phyloP scores from a whole-genome alignment of 2,797 vertebrate species.

The Tangara arthus region DNA sequence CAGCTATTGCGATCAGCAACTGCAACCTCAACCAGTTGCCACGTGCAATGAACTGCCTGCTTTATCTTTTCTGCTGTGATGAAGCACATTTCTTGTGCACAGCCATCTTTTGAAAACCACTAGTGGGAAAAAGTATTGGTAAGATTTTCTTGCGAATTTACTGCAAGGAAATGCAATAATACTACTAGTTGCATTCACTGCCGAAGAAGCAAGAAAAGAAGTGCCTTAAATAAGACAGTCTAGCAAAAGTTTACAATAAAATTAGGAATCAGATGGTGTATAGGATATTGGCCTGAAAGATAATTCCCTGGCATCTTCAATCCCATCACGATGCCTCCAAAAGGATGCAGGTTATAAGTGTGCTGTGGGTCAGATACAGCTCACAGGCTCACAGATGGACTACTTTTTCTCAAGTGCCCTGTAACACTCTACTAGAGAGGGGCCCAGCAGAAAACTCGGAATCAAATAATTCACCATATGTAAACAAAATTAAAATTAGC shows the following conservation, averaged over 20 bases:
- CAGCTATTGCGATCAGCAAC: background rate
- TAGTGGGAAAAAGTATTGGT: background rate
- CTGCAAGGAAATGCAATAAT: background rate
- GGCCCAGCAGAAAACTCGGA: background rate
- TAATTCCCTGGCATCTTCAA: background rate
- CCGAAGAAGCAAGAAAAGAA: background rate
- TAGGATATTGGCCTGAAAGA: background rate
- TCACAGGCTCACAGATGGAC: background rate
- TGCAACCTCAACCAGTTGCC: background rate
- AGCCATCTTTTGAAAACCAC: background rate
- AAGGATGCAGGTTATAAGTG: background rate
- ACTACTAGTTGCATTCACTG: background rate
- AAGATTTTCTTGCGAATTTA: background rate
- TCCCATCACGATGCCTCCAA: background rate
- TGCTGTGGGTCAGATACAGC: background rate
- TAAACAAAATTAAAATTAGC: background rate
- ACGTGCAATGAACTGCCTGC: background rate
- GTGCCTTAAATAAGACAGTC: background rate
- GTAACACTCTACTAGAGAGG: background rate
- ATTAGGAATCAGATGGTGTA: background rate
- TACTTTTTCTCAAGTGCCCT: background rate
- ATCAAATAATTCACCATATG: background rate
- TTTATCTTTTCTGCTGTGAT: background rate
- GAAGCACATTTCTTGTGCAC: background rate
- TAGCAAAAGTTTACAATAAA: background rate